Conservation (phyloP, 2,888 invertebrate species). For the Leucozona laternaria region DNA sequence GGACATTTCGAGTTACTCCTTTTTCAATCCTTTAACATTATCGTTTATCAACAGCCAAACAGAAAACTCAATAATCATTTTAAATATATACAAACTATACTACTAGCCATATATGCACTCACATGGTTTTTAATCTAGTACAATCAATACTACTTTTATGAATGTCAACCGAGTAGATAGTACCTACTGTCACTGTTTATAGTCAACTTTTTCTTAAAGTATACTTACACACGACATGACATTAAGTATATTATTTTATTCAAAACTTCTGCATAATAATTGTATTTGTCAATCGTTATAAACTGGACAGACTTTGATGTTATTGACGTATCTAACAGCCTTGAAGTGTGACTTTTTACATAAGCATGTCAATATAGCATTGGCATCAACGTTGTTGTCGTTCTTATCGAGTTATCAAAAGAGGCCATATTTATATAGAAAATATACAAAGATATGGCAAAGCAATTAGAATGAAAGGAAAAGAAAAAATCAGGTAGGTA, state of each 20-base stretch:
- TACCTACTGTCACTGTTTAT: background rate
- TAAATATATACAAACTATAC: too few relatives aligned
- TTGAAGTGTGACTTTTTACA: slow-evolving; percentile 33
- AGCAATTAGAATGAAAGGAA: background rate
- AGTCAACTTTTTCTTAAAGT: background rate
- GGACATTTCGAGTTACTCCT: too few relatives aligned
- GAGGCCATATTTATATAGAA: slow-evolving; percentile 31
- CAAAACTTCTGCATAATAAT: slow-evolving; percentile 11
- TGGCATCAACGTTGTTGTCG: slow-evolving; percentile 6
- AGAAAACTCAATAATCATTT: too few relatives aligned
- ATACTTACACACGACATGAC: background rate
- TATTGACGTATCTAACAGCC: slow-evolving; percentile 22
- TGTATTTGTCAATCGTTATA: slow-evolving; percentile 21
- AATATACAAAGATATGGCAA: background rate
- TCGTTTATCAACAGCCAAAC: too few relatives aligned
- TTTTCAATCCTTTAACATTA: too few relatives aligned
- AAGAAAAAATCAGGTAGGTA: slow-evolving; percentile 2
- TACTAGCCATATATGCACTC: too few relatives aligned
- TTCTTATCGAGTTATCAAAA: slow-evolving; percentile 40
- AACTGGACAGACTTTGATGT: background rate
- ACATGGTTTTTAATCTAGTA: too few relatives aligned
- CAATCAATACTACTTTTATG: too few relatives aligned
- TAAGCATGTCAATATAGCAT: slow-evolving; percentile 25
- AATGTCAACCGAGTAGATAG: background rate
- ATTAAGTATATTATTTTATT: slow-evolving; percentile 2